Evolutionary conservation across 2,797 vertebrate genomes (phyloP), one percentile per base, ranked within the genome.

Genomic region (Steatocranus sp.): DNA sequence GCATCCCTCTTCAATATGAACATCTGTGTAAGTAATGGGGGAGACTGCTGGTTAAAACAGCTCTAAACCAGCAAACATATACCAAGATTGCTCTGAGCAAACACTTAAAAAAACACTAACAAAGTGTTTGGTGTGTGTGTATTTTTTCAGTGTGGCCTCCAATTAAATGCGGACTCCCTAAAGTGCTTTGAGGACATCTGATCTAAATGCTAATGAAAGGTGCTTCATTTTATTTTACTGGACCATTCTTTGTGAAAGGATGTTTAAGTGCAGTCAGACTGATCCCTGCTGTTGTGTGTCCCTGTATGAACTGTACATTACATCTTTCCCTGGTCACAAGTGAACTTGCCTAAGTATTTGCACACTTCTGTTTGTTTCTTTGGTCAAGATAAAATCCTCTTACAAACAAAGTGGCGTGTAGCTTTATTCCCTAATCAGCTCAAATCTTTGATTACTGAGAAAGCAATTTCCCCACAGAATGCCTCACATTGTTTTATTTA

Each of bases 381-480:
- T 38, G 73, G 70, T 30, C 38, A 75, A 76, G 43, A 76, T 76
- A 61, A 80, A 76, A 79, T 58, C 46, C 48, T 61, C 27, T 43
- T 1, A 76, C 50, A 78, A 68, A 70, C 41, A 43, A 49, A 36
- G 8, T 14, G n/a, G 4, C 0, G 2, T 50, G 20, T 56, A 12
- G 15, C 61, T 48, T 23, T 30, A 56, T 36, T 61, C 27, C 6
- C 11, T 27, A 43, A 27, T 46, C 0, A 30, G 66, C 41, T 46
- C 41, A 46, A 27, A 30, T 46, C 15, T 70, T 46, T 70, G 66
- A 70, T 70, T 46, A 46, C 23, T 27, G 14, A 70, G 23, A 46
- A 11, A 46, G 25, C 15, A 25, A 8, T 73, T 30, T 73, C 66
- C 15, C 41, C 25, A 17, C 25, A 73, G 0, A 48, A 73, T 18